phyloP scores from a whole-genome alignment of 2,113 vertebrate genomes.

The Gracilinanus agilis region DNA sequence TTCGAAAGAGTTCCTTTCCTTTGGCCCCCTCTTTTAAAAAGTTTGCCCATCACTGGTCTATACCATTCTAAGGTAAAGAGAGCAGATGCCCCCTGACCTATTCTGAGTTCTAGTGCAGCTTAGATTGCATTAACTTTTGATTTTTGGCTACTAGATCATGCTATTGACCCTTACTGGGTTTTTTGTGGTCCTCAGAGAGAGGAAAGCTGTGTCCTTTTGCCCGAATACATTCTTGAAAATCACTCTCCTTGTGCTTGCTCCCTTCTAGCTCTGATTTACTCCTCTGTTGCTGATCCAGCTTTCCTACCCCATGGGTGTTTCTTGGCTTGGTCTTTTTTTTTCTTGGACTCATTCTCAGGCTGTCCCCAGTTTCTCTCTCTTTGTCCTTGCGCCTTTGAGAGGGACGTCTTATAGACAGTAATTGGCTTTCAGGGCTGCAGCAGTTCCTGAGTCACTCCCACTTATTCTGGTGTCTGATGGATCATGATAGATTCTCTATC shows the following conservation, averaged over 20 bases:
- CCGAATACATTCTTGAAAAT: neutral
- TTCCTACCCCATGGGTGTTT: neutral
- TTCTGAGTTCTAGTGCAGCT: no score
- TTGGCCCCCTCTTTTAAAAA: no score
- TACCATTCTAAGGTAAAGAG: no score
- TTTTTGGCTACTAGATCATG: no score
- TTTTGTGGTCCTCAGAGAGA: neutral
- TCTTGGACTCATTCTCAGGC: constrained; percentile 13
- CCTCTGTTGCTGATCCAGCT: neutral
- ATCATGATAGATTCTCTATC: constrained; percentile 11
- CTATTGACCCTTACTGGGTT: no score
- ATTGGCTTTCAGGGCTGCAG: constrained; percentile 67
- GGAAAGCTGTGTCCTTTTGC: neutral
- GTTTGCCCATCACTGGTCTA: no score
- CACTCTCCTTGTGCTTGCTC: neutral
- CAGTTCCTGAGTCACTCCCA: constrained; percentile 63
- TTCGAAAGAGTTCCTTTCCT: no score
- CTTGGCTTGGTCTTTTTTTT: constrained; percentile 66
- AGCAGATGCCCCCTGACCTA: no score
- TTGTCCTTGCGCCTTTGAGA: neutral
- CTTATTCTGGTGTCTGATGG: constrained; percentile 48
- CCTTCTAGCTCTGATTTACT: neutral
- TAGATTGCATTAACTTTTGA: no score
- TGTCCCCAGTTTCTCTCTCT: constrained; percentile 52
- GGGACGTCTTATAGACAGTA: constrained; percentile 74